These are phyloP conservation scores for Apamea anceps DNA, from an alignment of 2,888 invertebrate genomes.

Conservation along the genomic window DNA sequence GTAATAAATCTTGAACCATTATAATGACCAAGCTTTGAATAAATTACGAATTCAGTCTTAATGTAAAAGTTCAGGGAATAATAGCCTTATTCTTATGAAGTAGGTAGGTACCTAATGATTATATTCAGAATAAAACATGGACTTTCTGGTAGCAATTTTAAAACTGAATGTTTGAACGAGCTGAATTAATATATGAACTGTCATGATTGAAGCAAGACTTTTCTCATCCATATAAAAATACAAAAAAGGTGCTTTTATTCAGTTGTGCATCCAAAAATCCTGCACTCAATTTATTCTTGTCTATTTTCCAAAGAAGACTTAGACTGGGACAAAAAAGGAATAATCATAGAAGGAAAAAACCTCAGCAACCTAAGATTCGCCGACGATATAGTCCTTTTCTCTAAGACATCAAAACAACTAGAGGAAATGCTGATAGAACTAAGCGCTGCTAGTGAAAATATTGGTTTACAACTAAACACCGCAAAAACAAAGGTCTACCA, in stretches of 20 bases:
- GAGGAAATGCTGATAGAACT: no score
- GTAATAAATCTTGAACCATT: conserved; percentile 43
- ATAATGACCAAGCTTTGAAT: conserved; percentile 54
- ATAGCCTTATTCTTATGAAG: conserved; percentile 3
- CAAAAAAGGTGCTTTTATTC: not conserved
- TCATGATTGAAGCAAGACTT: not conserved
- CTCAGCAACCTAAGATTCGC: no score
- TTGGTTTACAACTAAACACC: no score
- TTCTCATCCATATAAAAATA: not conserved
- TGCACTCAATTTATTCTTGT: not conserved
- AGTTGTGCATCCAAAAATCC: not conserved
- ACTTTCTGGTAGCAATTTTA: not conserved
- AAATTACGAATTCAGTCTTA: conserved; percentile 26
- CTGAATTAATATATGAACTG: not conserved
- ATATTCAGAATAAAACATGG: not conserved
- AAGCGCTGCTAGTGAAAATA: no score
- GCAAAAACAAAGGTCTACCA: no score
- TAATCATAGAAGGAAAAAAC: no score
- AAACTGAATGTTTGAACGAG: not conserved
- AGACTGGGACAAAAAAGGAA: no score
- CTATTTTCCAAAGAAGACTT: not conserved
- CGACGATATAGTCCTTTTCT: no score
- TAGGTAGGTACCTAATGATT: not conserved
- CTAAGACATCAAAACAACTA: no score
- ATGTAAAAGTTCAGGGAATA: conserved; percentile 6